phyloP scores from a whole-genome alignment of 2,113 vertebrate species.

The Morone chrysops region DNA sequence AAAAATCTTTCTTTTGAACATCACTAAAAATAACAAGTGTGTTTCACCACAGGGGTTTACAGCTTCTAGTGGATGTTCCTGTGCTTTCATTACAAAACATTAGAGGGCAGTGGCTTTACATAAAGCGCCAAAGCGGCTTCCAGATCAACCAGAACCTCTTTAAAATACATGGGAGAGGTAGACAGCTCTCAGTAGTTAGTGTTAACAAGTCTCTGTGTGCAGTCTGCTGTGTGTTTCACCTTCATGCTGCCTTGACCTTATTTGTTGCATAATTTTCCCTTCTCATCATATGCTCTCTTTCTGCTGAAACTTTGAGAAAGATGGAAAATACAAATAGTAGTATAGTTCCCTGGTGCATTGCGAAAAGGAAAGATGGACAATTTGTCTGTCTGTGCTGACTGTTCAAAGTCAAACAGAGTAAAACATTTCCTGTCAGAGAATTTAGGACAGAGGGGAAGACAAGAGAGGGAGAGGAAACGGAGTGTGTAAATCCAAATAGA shows the following conservation, averaged over 20 bases:
- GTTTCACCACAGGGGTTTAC: constrained; percentile 55
- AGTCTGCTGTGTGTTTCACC: constrained; percentile 29
- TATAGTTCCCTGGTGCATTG: not conserved
- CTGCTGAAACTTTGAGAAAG: constrained; percentile 4
- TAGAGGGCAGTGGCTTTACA: constrained; percentile 77
- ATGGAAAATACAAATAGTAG: constrained; percentile 2
- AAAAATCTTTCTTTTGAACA: constrained; percentile 47
- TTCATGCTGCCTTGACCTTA: constrained; percentile 24
- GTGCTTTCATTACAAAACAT: constrained; percentile 66
- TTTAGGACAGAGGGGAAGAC: constrained; percentile 30
- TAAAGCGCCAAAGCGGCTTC: constrained; percentile 16
- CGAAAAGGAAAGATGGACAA: constrained; percentile 17
- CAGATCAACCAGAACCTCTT: constrained; percentile 35
- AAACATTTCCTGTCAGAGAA: constrained; percentile 51
- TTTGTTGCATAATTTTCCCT: constrained; percentile 17
- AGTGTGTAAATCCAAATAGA: constrained; percentile 41
- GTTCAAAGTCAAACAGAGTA: constrained; percentile 48
- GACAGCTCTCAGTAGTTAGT: constrained; percentile 18
- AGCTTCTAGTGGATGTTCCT: constrained; percentile 30
- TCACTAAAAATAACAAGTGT: constrained; percentile 66
- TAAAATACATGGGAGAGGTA: constrained; percentile 13
- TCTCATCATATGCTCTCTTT: constrained; percentile 16
- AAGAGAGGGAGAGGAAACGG: constrained; percentile 15
- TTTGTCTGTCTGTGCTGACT: constrained; percentile 30
- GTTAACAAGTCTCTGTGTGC: constrained; percentile 39